Percentiles rank a stretch among this genome's conserved stretches.
Conservation (phyloP, 2,888 invertebrate genomes). For the Pimpla rufipes region DNA sequence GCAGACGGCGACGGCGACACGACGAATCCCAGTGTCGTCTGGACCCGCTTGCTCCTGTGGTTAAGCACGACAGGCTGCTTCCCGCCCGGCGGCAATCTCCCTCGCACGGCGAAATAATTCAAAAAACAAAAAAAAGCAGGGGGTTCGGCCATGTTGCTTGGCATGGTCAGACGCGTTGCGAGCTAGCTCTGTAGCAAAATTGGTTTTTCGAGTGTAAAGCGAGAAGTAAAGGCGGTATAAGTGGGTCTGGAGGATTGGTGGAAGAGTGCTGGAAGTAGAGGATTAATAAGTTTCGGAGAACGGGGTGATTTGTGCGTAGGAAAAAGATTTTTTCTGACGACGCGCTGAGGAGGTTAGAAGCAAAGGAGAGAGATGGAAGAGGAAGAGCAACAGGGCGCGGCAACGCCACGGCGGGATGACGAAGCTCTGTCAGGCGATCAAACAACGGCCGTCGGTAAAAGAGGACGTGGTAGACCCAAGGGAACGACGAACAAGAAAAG, state of each 20-base stretch:
- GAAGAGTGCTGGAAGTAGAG: not conserved
- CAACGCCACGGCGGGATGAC: not conserved
- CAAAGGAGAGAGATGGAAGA: not conserved
- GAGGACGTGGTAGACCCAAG: constrained; percentile 5
- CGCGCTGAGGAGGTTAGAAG: not conserved
- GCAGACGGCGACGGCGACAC: too few species aligned
- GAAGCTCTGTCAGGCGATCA: not conserved
- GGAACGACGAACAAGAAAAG: not conserved
- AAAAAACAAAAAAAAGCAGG: too few species aligned
- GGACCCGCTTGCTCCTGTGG: too few species aligned
- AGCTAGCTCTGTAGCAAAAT: not conserved
- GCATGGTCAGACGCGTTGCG: not conserved
- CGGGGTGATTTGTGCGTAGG: not conserved
- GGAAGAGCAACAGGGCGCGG: not conserved
- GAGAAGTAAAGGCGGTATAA: not conserved
- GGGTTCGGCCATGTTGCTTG: too few species aligned
- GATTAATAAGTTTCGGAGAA: not conserved
- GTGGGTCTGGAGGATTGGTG: not conserved
- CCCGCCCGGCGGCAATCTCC: too few species aligned
- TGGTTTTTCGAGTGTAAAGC: not conserved
- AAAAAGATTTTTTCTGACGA: not conserved
- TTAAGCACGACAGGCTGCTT: too few species aligned
- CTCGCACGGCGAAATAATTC: too few species aligned
- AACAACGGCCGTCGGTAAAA: not conserved
- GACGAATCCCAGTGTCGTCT: too few species aligned